These are phyloP conservation scores for Thermophis baileyi DNA, from an alignment of 2,113 vertebrate genomes.

Conservation along the genomic window DNA sequence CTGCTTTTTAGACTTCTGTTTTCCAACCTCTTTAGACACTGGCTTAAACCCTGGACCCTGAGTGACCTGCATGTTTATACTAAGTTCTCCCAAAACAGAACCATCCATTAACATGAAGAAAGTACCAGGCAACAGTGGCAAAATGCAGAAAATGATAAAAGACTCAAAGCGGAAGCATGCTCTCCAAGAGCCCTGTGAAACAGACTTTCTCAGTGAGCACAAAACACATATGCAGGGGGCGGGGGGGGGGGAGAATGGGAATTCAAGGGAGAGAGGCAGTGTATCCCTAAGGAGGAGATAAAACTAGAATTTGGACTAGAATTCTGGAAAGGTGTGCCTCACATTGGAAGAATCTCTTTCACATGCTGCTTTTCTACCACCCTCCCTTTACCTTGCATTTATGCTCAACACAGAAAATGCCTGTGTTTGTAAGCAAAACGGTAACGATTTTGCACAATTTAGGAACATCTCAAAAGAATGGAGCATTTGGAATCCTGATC, in stretches of 20 bases:
- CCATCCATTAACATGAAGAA: neutral
- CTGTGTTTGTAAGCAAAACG: neutral
- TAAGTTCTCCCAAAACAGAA: neutral
- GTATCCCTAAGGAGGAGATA: neutral
- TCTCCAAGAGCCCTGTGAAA: neutral
- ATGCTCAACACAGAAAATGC: neutral
- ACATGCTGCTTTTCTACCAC: neutral
- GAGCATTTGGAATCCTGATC: neutral
- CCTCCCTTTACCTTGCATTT: neutral
- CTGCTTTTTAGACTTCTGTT: neutral
- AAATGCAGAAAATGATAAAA: neutral
- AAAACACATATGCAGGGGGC: neutral
- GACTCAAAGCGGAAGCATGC: neutral
- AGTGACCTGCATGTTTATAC: neutral
- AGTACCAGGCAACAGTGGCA: neutral
- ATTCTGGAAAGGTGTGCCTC: neutral
- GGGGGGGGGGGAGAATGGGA: too few relatives aligned
- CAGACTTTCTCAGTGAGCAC: neutral
- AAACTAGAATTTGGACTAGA: neutral
- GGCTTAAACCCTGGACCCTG: neutral
- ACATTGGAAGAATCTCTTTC: neutral
- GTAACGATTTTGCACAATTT: neutral
- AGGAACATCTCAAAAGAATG: neutral
- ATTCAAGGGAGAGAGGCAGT: neutral
- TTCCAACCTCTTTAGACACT: neutral